Evolutionary conservation across 2,888 invertebrate species (phyloP), one percentile per base, ranked within the genome.

Genomic region (Machimus atricapillus): DNA sequence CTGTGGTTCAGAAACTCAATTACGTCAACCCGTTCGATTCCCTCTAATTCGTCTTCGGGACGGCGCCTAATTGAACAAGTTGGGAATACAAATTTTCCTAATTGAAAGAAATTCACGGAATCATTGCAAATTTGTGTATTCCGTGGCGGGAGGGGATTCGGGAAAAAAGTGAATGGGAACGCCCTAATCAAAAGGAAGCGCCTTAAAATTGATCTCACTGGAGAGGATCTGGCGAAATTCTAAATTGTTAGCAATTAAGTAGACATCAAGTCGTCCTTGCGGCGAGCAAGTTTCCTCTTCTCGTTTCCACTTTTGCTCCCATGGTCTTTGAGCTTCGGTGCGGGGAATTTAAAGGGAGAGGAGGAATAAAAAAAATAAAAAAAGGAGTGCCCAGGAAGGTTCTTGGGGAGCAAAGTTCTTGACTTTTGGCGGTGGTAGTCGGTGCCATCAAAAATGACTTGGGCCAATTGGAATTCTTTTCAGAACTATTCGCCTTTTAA

Each of bases 11-110:
- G 52, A 79, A 79, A 79, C 52, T 79, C 79, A 79, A 79, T 79
- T 79, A 79, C 79, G 79, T 79, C 79, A 79, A 79, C 79, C 79
- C 79, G 31, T 79, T 79, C 79, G 79, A 79, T 79, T 79, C 79
- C 52, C 46, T 79, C 52, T 46, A 79, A 79, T 79, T 79, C 79
- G 52, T 79, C 79, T 79, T 79, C 52, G 52, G 52, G 52, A 52
- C 46, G 46, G 52, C 46, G 52, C 56, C 52, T 79, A 79, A 79
- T 79, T 79, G 79, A 79, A 79, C 52, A 79, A 79, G 79, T 79
- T 79, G 79, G 52, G 79, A 79, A 79, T 79, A 79, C 79, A 79
- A 79, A 79, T 79, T 46, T 52, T 52, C 52, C 40, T 79, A 79
- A 79, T 79, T 79, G 79, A 79, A 79, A 79, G 79, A 79, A 79